These are phyloP conservation scores for Stratiolaelaps scimitus DNA, from an alignment of 1,140 invertebrate genomes.

Conservation along the genomic window DNA sequence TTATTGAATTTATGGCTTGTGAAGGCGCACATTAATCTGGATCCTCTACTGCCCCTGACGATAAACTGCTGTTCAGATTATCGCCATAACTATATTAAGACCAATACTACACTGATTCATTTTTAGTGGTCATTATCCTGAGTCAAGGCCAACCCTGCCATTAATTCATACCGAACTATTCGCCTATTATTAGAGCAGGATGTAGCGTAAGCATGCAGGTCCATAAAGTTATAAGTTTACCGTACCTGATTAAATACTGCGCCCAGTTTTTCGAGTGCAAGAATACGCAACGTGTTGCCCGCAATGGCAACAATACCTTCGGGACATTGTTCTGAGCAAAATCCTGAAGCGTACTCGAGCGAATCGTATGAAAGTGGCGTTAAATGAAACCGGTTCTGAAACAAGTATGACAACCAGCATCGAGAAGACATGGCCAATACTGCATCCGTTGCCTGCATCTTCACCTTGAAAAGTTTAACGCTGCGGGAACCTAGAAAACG, in stretches of 20 bases:
- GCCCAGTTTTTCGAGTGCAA: conserved; percentile 93
- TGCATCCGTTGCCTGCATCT: conserved; percentile 88
- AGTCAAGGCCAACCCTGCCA: too few relatives aligned
- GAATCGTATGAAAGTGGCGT: conserved; percentile 92
- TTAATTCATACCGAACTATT: too few relatives aligned
- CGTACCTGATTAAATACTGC: conserved; percentile 88
- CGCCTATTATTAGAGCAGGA: too few relatives aligned
- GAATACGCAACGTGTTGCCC: conserved; percentile 85
- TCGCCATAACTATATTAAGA: too few relatives aligned
- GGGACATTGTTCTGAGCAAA: conserved; percentile 95
- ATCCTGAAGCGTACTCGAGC: conserved; percentile 92
- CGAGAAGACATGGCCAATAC: conserved; percentile 94
- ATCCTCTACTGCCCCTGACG: too few relatives aligned
- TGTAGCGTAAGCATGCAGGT: background rate
- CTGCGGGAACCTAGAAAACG: conserved; percentile 86
- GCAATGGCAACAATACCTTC: conserved; percentile 99
- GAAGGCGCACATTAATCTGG: too few relatives aligned
- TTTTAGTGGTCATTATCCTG: too few relatives aligned
- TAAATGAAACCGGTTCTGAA: conserved; percentile 87
- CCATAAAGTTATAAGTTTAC: too few relatives aligned
- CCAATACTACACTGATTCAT: too few relatives aligned
- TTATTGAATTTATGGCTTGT: too few relatives aligned
- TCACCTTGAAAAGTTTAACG: conserved; percentile 88
- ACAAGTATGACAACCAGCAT: conserved; percentile 96
- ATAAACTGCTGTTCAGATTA: too few relatives aligned